Conservation (phyloP, 2,888 invertebrate genomes). For the Lypha dubia region DNA sequence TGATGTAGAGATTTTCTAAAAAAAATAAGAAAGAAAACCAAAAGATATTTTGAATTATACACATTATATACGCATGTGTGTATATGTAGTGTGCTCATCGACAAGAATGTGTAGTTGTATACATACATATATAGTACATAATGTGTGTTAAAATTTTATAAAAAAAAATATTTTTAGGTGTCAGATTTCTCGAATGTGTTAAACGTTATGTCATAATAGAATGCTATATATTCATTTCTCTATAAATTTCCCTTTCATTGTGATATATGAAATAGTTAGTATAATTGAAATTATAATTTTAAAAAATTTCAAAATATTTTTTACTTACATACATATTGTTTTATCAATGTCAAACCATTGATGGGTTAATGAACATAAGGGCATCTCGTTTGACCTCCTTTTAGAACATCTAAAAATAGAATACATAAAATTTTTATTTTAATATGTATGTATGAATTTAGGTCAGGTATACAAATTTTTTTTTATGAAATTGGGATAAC, state of each 20-base stretch:
- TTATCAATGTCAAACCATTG: background rate
- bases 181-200: conserved; percentile 59
- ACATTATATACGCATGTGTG: background rate
- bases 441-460: too few relatives aligned
- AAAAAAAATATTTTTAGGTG: conserved; percentile 58
- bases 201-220: conserved; percentile 51
- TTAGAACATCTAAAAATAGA: background rate
- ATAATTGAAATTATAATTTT: background rate
- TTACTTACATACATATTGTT: background rate
- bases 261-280: background rate
- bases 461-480: background rate
- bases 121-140: conserved; percentile 1
- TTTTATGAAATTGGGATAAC: background rate
- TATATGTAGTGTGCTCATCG: background rate
- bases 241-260: background rate
- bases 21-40: conserved; percentile 28
- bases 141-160: conserved; percentile 28
- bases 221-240: background rate
- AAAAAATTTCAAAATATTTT: background rate
- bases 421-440: background rate
- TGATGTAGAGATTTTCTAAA: conserved; percentile 48
- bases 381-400: background rate
- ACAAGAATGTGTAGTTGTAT: background rate
- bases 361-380: background rate
- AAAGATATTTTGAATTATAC: background rate